Conservation (phyloP, 2,113 vertebrate genomes). For the Prunella fulvescens region DNA sequence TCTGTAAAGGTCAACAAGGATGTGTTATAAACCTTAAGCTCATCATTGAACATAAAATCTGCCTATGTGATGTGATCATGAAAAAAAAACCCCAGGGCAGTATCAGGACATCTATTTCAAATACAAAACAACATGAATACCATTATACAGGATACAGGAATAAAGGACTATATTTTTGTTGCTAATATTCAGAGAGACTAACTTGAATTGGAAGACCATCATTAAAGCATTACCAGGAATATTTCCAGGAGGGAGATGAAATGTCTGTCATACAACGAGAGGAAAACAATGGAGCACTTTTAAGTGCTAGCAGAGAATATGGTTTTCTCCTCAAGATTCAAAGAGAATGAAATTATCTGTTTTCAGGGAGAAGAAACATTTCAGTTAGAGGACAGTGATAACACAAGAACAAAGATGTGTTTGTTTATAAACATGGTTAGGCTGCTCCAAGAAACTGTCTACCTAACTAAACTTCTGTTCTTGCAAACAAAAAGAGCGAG, state of each 20-base stretch:
- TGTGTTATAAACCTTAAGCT: background rate
- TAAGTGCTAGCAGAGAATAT: background rate
- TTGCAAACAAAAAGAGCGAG: background rate
- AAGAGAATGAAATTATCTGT: background rate
- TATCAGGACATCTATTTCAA: background rate
- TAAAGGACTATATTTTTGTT: background rate
- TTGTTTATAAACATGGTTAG: background rate
- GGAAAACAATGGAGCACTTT: background rate
- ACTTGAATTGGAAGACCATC: background rate
- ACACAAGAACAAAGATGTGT: background rate
- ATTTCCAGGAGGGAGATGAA: background rate
- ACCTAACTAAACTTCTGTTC: background rate
- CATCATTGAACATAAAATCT: background rate
- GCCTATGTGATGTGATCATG: background rate
- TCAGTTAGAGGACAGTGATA: background rate
- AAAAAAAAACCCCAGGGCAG: fast-evolving
- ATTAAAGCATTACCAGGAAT: background rate
- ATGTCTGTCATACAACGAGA: background rate
- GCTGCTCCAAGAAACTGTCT: background rate
- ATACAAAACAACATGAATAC: background rate
- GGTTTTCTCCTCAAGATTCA: background rate
- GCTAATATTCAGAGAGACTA: background rate
- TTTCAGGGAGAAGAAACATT: background rate
- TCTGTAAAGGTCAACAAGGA: background rate
- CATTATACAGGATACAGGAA: background rate